Evolutionary conservation across 2,797 vertebrate genomes (phyloP).

Genomic region (Coreius guichenoti): DNA sequence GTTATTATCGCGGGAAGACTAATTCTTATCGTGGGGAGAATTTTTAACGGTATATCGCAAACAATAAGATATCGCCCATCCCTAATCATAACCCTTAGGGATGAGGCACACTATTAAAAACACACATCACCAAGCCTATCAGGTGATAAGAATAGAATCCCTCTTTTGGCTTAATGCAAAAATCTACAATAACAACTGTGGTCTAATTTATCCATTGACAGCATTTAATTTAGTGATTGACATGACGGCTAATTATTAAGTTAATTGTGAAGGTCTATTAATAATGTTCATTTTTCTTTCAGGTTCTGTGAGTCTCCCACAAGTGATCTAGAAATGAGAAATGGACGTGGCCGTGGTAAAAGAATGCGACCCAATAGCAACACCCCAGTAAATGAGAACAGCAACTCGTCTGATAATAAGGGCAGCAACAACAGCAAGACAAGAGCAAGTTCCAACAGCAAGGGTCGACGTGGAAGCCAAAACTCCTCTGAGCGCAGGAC

Average conservation of each 20-base stretch:
- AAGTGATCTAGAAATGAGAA: constrained; percentile 98
- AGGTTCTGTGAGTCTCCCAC: constrained; percentile 99
- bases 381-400: constrained; percentile 89
- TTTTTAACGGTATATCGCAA: no score
- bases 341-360: constrained; percentile 94
- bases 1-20: no score
- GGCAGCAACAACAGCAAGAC: constrained; percentile 93
- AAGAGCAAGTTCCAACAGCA: constrained; percentile 92
- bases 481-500: constrained; percentile 95
- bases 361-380: constrained; percentile 96
- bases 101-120: constrained; percentile 48
- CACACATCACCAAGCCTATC: constrained; percentile 40
- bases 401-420: constrained; percentile 88
- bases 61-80: no score
- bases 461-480: constrained; percentile 97
- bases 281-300: constrained; percentile 15
- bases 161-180: constrained; percentile 19
- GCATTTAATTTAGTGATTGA: neutral
- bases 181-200: constrained; percentile 21
- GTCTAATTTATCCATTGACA: neutral
- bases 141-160: constrained; percentile 49
- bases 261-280: neutral
- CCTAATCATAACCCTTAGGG: constrained; percentile 57
- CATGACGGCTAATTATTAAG: neutral
- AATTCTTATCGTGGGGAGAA: no score